phyloP scores from a whole-genome alignment of 2,113 vertebrate genomes.

The Mugil cephalus region DNA sequence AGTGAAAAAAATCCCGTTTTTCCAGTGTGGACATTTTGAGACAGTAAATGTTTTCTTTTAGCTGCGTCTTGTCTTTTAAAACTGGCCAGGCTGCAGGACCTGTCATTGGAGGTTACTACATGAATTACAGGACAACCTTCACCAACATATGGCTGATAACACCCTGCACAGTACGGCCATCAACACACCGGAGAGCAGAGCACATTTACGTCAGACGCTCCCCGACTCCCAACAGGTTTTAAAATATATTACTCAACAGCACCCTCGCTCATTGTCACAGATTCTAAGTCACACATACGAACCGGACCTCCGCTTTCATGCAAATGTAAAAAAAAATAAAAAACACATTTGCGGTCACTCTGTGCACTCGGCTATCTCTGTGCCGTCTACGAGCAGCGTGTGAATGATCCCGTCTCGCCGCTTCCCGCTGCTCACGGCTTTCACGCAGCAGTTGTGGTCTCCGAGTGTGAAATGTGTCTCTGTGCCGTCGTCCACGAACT shows the following conservation, averaged over 20 bases:
- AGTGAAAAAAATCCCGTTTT: not conserved
- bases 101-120: not conserved
- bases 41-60: constrained; percentile 10
- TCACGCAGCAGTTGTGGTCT: constrained; percentile 93
- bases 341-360: constrained; percentile 78
- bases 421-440: constrained; percentile 98
- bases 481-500: constrained; percentile 98
- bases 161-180: not conserved
- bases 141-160: constrained; percentile 29
- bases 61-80: constrained; percentile 12
- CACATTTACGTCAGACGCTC: constrained; percentile 2
- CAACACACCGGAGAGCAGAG: not conserved
- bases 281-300: not conserved
- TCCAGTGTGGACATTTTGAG: constrained; percentile 20
- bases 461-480: constrained; percentile 96
- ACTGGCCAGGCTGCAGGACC: not conserved
- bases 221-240: constrained; percentile 11
- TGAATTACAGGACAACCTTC: not conserved
- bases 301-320: constrained; percentile 1
- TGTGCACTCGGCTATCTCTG: constrained; percentile 89
- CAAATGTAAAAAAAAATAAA: not conserved
- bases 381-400: constrained; percentile 91
- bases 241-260: not conserved
- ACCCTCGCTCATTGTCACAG: not conserved
- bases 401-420: constrained; percentile 95